Evolutionary conservation across 2,113 vertebrate genomes (phyloP).

Genomic region (Indri indri): DNA sequence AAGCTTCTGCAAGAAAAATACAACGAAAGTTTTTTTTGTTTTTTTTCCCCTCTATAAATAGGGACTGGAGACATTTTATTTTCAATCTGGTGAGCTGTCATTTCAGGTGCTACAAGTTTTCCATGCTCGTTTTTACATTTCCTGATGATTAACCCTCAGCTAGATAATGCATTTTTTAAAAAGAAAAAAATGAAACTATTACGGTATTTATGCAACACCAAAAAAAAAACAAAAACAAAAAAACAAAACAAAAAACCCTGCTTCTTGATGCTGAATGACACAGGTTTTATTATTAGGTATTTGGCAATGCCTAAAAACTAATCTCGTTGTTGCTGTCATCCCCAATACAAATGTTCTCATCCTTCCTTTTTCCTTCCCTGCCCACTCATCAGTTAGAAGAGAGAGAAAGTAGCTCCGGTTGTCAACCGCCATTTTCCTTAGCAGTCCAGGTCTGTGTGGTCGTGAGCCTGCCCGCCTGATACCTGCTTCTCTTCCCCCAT

Average conservation of each 20-base stretch:
- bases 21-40: background rate
- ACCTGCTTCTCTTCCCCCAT: background rate
- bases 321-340: background rate
- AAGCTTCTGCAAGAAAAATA: background rate
- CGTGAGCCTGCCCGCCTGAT: background rate
- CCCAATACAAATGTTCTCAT: background rate
- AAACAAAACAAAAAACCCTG: background rate
- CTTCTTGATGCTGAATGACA: background rate
- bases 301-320: background rate
- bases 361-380: background rate
- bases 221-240: too few species aligned
- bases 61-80: background rate
- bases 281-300: background rate
- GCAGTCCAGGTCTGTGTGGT: background rate
- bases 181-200: slow-evolving; percentile 26
- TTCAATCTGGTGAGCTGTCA: background rate
- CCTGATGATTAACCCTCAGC: background rate
- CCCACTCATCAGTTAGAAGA: background rate
- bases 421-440: background rate
- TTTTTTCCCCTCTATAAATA: background rate
- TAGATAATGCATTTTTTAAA: background rate
- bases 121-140: background rate
- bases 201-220: background rate
- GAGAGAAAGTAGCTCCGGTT: background rate
- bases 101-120: background rate